Percentiles rank a stretch among this genome's conserved stretches.
These are phyloP conservation scores for Euclidia mi DNA, from an alignment of 2,888 invertebrate species.

Conservation along the genomic window DNA sequence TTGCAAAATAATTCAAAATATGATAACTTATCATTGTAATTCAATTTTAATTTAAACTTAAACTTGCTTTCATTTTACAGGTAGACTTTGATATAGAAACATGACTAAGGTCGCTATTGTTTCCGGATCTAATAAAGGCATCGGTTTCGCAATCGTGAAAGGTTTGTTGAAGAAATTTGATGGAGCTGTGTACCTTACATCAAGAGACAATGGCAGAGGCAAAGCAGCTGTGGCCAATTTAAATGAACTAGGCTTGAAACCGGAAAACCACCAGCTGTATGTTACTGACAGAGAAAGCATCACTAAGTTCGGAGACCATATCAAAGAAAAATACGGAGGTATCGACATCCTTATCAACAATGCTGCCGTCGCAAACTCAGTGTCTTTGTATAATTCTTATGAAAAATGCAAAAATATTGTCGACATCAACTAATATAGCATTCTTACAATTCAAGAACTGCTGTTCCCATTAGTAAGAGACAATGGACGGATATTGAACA, in stretches of 20 bases:
- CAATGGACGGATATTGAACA: conserved; percentile 92
- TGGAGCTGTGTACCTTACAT: conserved; percentile 89
- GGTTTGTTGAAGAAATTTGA: conserved; percentile 81
- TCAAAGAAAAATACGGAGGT: conserved; percentile 91
- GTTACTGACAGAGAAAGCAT: conserved; percentile 81
- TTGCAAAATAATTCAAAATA: no score
- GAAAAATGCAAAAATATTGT: conserved; percentile 90
- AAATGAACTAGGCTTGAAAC: conserved; percentile 50
- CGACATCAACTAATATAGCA: conserved; percentile 92
- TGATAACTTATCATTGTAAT: no score
- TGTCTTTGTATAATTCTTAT: conserved; percentile 34
- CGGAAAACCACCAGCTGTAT: conserved; percentile 52
- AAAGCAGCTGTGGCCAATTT: conserved; percentile 50
- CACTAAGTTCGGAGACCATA: conserved; percentile 85
- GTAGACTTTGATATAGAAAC: neutral
- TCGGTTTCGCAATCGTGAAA: conserved; percentile 90
- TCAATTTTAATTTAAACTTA: no score
- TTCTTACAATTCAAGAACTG: conserved; percentile 90
- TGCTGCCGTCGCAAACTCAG: conserved; percentile 91
- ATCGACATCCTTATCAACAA: conserved; percentile 94
- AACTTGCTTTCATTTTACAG: no score
- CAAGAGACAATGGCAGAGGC: conserved; percentile 71
- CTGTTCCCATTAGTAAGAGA: conserved; percentile 92
- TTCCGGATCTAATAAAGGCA: conserved; percentile 92
- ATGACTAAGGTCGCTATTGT: conserved; percentile 74